These are phyloP conservation scores for Probosciger aterrimus DNA, from an alignment of 2,113 vertebrate genomes.

Conservation along the genomic window DNA sequence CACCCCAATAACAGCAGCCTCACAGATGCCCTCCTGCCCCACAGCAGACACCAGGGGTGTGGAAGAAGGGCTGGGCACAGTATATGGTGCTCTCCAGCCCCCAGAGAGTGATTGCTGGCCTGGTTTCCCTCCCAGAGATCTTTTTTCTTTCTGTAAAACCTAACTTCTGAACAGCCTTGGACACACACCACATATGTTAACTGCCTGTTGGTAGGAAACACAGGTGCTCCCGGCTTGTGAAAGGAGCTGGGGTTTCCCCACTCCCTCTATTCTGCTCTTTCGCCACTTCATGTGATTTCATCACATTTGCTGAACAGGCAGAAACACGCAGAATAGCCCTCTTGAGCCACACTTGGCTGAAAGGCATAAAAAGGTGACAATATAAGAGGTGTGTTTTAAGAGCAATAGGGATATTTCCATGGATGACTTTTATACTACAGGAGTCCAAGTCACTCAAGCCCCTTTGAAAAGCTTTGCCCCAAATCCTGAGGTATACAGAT, in stretches of 20 bases:
- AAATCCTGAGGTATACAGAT: not conserved
- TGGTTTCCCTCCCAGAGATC: not conserved
- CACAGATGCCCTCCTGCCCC: not conserved
- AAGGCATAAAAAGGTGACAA: not conserved
- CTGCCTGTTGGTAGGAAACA: not conserved
- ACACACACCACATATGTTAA: not conserved
- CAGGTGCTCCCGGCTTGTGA: not conserved
- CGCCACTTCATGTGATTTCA: not conserved
- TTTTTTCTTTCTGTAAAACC: not conserved
- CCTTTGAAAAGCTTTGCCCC: not conserved
- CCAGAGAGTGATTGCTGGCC: not conserved
- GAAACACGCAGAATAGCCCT: not conserved
- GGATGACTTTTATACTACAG: not conserved
- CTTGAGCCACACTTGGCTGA: not conserved
- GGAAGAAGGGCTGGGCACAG: not conserved
- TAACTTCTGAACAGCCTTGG: not conserved
- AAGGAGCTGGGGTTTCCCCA: not conserved
- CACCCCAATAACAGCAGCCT: not conserved
- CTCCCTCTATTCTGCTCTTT: not conserved
- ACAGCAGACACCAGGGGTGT: not conserved
- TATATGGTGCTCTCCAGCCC: not conserved
- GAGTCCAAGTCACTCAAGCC: not conserved
- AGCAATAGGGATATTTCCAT: not conserved
- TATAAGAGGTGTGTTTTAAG: not conserved
- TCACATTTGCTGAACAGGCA: not conserved